Conservation (phyloP, 1,140 invertebrate genomes). For the Drosophila kepulauana region DNA sequence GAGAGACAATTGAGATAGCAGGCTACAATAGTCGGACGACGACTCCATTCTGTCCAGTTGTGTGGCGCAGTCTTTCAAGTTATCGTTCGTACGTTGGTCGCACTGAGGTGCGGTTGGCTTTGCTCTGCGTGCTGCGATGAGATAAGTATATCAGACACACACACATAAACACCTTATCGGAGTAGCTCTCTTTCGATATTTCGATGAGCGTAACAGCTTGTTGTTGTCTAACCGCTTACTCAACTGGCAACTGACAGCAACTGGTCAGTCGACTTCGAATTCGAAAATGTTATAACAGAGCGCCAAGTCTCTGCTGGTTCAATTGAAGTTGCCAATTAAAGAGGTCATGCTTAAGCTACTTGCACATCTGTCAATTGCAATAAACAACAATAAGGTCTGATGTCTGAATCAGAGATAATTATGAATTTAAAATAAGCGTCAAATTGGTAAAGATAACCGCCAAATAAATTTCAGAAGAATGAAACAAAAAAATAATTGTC, state of each 20-base stretch:
- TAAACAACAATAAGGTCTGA: background rate
- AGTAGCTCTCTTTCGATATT: conserved; percentile 30
- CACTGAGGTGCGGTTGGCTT: conserved; percentile 39
- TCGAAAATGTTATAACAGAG: conserved; percentile 19
- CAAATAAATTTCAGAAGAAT: too few relatives aligned
- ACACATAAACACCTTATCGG: conserved; percentile 20
- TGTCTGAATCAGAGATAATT: conserved; percentile 3
- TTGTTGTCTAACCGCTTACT: conserved; percentile 11
- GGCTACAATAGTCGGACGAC: background rate
- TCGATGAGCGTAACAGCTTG: conserved; percentile 8
- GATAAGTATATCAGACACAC: conserved; percentile 17
- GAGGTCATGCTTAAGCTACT: conserved; percentile 29
- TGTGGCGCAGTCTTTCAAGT: conserved; percentile 12
- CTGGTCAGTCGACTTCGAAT: conserved; percentile 32
- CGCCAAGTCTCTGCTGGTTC: conserved; percentile 13
- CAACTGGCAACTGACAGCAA: conserved; percentile 5
- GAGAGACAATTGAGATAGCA: conserved; percentile 26
- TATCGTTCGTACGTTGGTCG: conserved; percentile 7
- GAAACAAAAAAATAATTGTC: too few relatives aligned
- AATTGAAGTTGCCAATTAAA: conserved; percentile 48
- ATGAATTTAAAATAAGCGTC: background rate
- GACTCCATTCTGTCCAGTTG: conserved; percentile 11
- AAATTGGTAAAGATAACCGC: background rate
- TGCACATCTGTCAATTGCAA: conserved; percentile 4
- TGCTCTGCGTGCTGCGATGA: conserved; percentile 21